Conservation (phyloP, 2,888 invertebrate genomes). For the Chrysopilus asiliformis region DNA sequence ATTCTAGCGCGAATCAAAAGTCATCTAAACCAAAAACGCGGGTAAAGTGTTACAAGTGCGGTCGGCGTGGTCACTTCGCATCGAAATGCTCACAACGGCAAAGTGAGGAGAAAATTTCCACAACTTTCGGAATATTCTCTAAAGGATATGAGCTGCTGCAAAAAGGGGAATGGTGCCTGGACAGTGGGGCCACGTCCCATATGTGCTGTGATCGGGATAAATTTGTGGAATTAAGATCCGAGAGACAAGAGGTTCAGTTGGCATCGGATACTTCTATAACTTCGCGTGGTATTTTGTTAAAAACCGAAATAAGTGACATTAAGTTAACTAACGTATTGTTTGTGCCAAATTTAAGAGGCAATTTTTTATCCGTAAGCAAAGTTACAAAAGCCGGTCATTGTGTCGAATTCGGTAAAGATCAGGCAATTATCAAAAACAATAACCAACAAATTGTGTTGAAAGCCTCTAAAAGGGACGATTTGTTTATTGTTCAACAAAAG, state of each 20-base stretch:
- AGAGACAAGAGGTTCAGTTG: not conserved
- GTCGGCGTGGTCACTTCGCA: not conserved
- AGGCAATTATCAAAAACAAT: not conserved
- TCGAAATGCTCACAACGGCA: not conserved
- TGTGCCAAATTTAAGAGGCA: slow-evolving; percentile 2
- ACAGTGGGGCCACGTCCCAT: not conserved
- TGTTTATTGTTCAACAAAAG: not conserved
- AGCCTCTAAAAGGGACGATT: not conserved
- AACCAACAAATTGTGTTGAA: not conserved
- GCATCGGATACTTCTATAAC: not conserved
- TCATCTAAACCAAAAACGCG: not conserved
- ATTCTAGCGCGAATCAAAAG: not conserved
- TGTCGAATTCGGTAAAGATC: not conserved
- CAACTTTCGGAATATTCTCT: not conserved
- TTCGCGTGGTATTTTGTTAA: not conserved
- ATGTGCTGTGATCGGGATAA: not conserved
- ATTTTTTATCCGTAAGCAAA: slow-evolving; percentile 1
- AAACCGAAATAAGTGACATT: not conserved
- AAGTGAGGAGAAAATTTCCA: not conserved
- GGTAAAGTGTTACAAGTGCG: not conserved
- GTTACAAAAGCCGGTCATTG: not conserved
- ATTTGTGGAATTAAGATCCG: not conserved
- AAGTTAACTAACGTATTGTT: not conserved
- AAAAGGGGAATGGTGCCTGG: not conserved
- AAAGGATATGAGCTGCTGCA: slow-evolving; percentile 1